These are phyloP conservation scores for Platyura marginata DNA, from an alignment of 1,140 invertebrate species.

Conservation along the genomic window DNA sequence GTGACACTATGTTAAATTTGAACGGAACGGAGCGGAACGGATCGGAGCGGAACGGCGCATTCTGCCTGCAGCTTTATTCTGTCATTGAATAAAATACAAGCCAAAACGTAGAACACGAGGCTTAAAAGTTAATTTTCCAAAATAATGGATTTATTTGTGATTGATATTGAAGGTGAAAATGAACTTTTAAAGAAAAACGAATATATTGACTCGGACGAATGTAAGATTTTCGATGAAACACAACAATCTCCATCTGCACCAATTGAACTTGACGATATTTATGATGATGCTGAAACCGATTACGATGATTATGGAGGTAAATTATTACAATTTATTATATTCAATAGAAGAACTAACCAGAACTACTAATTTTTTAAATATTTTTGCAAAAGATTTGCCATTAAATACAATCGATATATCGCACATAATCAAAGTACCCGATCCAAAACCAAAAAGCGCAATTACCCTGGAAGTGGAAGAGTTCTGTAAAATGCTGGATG, in stretches of 20 bases:
- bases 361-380: neutral
- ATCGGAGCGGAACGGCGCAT: too few relatives aligned
- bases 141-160: constrained; percentile 17
- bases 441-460: neutral
- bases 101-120: too few relatives aligned
- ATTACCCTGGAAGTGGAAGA: neutral
- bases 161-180: constrained; percentile 18
- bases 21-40: too few relatives aligned
- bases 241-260: constrained; percentile 2
- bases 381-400: neutral
- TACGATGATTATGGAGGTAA: constrained; percentile 12
- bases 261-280: constrained; percentile 3
- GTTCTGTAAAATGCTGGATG: neutral
- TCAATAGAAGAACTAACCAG: neutral
- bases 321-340: neutral
- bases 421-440: neutral
- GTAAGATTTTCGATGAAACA: constrained; percentile 4
- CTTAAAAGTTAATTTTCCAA: neutral
- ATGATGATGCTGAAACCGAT: constrained; percentile 5
- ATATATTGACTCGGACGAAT: constrained; percentile 1
- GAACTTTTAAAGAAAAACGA: constrained; percentile 10
- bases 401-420: neutral
- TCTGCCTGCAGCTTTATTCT: too few relatives aligned
- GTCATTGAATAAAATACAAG: too few relatives aligned
- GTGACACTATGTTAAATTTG: too few relatives aligned